A percentile compares a stretch with the other conserved stretches of the same genome.
phyloP scores from a whole-genome alignment of 2,888 invertebrate genomes.

The Falcaria lacertinaria region DNA sequence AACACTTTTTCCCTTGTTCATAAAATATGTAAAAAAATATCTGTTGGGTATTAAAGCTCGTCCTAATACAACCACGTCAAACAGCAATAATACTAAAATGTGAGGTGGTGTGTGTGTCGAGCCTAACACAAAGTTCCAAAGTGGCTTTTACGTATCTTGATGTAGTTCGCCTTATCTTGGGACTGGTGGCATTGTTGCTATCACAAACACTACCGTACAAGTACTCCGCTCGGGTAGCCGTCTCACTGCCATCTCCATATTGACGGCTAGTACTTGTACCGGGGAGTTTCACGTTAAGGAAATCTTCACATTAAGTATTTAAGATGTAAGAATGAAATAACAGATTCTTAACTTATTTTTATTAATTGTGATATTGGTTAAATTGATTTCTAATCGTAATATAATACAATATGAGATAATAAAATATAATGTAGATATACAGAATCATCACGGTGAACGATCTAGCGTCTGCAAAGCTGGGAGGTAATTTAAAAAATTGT shows the following conservation, averaged over 20 bases:
- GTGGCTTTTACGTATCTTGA: constrained; percentile 51
- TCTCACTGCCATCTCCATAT: constrained; percentile 1
- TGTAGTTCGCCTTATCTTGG: constrained; percentile 50
- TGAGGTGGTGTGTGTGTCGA: constrained; percentile 1
- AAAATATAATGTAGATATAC: not conserved
- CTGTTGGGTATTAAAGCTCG: no score
- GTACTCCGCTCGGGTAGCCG: not conserved
- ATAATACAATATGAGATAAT: no score
- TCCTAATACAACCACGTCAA: not conserved
- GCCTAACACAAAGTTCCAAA: constrained; percentile 40
- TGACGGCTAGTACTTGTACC: not conserved
- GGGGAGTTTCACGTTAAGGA: no score
- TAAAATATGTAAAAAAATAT: no score
- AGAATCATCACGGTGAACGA: constrained; percentile 15
- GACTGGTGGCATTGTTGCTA: constrained; percentile 39
- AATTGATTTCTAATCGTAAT: no score
- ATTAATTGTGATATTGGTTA: no score
- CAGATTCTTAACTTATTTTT: no score
- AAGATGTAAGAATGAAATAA: no score
- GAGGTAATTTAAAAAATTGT: constrained; percentile 73
- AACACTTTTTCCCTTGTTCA: no score
- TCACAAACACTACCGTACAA: constrained; percentile 16
- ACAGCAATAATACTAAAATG: not conserved
- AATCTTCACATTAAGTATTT: no score
- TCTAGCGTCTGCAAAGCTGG: constrained; percentile 42